Base-by-base conservation (phyloP, 2,797 vertebrate species). In the Hapalemur alaotrensis region DNA sequence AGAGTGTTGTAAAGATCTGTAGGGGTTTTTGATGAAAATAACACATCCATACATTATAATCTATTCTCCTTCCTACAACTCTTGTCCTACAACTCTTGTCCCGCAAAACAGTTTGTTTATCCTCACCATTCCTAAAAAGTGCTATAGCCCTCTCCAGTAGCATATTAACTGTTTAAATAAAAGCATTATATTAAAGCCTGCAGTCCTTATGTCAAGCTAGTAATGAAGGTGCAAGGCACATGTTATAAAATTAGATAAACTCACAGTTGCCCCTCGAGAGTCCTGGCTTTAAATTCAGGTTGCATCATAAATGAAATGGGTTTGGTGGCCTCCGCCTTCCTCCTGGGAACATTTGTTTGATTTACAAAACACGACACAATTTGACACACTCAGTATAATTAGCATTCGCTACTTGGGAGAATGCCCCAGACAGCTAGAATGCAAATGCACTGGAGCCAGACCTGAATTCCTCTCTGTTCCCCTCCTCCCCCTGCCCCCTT, bases 81-180 rank as follows among this genome's bases (percentile, higher is more conserved):
- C n/a, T n/a, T n/a, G n/a, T n/a, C 89, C 92, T 95, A 90, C 73
- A 96, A 96, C 85, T 96, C 97, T 94, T 91, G 90, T 96, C 96
- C 97, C 97, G 97, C 92, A 95, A 95, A 98, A 97, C 63, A 97
- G 96, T 97, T 92, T 93, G 95, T 98, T 98, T 96, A 96, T 97
- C 84, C 93, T 96, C 67, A 70, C 32, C 0, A 0, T 95, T 94
- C 95, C 96, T 89, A 95, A 97, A 95, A 96, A 97, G 79, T 48
- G 79, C 59, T 67, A 73, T 50, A 93, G 93, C 95, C 83, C 91
- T 93, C 96, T 91, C 96, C 50, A 90, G 91, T 10, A 96, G 76
- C 81, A 73, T 90, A 97, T 97, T 95, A 94, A 97, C 91, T 95
- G 81, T 95, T 98, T 96, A 97, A 85, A 96, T 87, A 85, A 97